A percentile compares a stretch with the other conserved stretches of the same genome.
These are phyloP conservation scores for Apogon talboti DNA, from an alignment of 2,797 vertebrate genomes.

Conservation along the genomic window DNA sequence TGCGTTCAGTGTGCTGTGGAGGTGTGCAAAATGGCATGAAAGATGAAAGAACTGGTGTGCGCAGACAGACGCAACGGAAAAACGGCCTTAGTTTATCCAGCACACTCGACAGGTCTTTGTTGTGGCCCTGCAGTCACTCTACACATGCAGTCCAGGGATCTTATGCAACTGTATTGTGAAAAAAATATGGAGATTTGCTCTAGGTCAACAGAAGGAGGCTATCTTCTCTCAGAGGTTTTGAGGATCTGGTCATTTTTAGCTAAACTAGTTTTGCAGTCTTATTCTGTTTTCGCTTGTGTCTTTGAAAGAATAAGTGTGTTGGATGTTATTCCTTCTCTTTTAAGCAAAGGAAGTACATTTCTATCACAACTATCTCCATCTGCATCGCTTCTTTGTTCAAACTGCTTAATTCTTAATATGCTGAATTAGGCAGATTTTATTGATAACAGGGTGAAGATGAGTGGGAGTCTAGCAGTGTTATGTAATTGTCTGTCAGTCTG, in stretches of 20 bases:
- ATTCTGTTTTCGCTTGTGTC: neutral
- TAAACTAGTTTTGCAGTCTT: neutral
- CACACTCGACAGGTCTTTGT: slow-evolving; percentile 39
- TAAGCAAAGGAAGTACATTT: slow-evolving; percentile 9
- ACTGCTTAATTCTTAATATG: slow-evolving; percentile 37
- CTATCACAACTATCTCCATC: slow-evolving; percentile 1
- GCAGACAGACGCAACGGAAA: slow-evolving; percentile 45
- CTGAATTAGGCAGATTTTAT: slow-evolving; percentile 54
- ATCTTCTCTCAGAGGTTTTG: neutral
- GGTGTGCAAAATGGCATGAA: slow-evolving; percentile 38
- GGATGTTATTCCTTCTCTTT: neutral
- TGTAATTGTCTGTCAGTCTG: slow-evolving; percentile 39
- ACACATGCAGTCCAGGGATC: neutral
- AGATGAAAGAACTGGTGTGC: slow-evolving; percentile 58
- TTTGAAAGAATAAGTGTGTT: neutral
- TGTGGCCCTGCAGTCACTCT: slow-evolving; percentile 24
- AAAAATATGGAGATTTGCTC: slow-evolving; percentile 8
- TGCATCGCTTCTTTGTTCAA: slow-evolving; percentile 9
- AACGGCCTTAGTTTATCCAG: slow-evolving; percentile 35
- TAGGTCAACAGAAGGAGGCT: neutral
- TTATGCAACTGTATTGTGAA: slow-evolving; percentile 24
- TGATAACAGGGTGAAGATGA: slow-evolving; percentile 50
- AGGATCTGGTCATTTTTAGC: neutral
- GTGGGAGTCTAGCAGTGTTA: slow-evolving; percentile 45
- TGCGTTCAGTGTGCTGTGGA: slow-evolving; percentile 27